Base-by-base conservation (phyloP, 2,113 vertebrate genomes). In the Dasyornis broadbenti region DNA sequence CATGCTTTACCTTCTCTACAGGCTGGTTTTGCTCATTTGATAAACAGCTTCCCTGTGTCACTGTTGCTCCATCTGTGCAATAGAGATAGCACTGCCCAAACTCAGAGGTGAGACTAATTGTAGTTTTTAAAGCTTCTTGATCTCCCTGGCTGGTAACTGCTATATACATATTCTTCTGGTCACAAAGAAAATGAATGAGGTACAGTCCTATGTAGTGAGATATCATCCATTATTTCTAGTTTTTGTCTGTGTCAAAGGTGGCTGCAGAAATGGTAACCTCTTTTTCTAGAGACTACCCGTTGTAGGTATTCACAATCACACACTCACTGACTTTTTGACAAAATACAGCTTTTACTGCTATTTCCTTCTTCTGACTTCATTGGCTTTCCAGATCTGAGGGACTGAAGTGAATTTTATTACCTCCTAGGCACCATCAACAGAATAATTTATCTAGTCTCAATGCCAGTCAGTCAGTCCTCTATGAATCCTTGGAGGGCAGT, bases 291-390 rank as follows among this genome's bases (percentile, higher is more conserved):
- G 56, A 30, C 28, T 75, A 15, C 31, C 11, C 23, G 27, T 88
- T 35, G 79, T 45, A 95, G 71, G 52, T 88, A 91, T 95, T 97
- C 71, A 70, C 28, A 76, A 90, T 93, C 94, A 96, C 85, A 92
- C 18, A 40, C 50, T 68, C 68, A 26, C 47, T 60, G 79, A 66
- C 76, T 93, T 81, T 86, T 81, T 68, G 71, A 77, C 75, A 86
- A 92, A 96, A 94, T 44, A 26, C 44, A 69, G 56, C 44, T 92
- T 93, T 92, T 90, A 90, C 37, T 78, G 64, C 44, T 83, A 21
- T 92, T 95, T 92, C 72, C 82, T 73, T 66, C 70, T 84, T 63
- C 52, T 90, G 65, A 77, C 75, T 86, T 83, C 2, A 5, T 27
- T 88, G 64, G 47, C 64, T 92, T 93, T 89, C 44, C 59, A 84